Conservation (phyloP, 2,797 vertebrate genomes). For the Lates japonicus region DNA sequence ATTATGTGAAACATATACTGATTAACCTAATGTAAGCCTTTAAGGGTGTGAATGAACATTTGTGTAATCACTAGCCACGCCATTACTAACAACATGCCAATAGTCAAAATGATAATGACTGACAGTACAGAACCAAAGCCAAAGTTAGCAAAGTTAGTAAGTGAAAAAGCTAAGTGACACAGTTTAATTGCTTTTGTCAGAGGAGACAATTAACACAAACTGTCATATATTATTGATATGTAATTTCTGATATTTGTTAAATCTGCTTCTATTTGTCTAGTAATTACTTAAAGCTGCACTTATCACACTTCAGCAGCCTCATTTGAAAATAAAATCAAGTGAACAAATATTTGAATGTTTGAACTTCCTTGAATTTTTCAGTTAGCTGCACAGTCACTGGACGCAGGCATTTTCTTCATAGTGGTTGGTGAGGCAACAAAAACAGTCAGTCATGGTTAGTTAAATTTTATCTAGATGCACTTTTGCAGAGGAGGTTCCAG, state of each 20-base stretch:
- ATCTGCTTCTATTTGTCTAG: neutral
- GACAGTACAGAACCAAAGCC: neutral
- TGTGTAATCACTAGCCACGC: neutral
- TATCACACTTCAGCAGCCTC: neutral
- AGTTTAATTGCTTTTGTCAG: neutral
- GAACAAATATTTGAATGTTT: conserved; percentile 17
- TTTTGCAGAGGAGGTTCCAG: neutral
- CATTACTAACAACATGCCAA: neutral
- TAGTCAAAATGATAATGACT: neutral
- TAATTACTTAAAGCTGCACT: neutral
- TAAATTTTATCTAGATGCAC: neutral
- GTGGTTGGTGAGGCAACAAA: neutral
- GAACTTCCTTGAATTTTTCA: neutral
- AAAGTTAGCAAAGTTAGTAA: neutral
- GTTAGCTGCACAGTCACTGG: neutral
- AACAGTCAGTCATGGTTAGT: neutral
- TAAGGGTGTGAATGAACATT: neutral
- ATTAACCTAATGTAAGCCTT: conserved; percentile 19
- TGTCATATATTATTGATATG: neutral
- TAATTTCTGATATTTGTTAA: neutral
- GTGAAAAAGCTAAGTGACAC: neutral
- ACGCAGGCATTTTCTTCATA: neutral
- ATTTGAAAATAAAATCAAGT: neutral
- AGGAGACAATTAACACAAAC: neutral
- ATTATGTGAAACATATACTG: conserved; percentile 4